Evolutionary conservation across 1,140 invertebrate genomes (phyloP).

Genomic region (Listronotus bonariensis): DNA sequence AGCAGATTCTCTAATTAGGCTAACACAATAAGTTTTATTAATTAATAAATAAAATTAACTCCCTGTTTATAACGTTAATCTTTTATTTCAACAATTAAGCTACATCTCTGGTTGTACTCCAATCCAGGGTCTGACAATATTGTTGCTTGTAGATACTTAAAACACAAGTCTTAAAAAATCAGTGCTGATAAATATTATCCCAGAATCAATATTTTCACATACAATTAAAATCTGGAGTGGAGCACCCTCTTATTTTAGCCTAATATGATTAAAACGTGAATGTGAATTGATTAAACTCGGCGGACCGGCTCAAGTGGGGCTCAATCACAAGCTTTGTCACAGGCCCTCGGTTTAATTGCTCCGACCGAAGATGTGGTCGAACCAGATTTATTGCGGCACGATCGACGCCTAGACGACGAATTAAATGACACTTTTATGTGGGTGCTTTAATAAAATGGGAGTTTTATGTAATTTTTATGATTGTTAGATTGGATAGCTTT

Average conservation of each 20-base stretch:
- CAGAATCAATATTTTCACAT: conserved; percentile 17
- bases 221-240: conserved; percentile 34
- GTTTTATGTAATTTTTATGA: conserved; percentile 28
- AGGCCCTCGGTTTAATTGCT: conserved; percentile 44
- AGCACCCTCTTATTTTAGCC: conserved; percentile 47
- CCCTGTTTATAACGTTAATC: no score
- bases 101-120: no score
- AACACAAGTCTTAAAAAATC: no score
- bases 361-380: conserved; percentile 45
- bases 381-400: conserved; percentile 38
- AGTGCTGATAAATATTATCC: conserved; percentile 10
- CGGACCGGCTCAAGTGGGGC: conserved; percentile 45
- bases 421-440: conserved; percentile 30
- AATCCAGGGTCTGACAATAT: no score
- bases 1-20: no score
- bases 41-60: no score
- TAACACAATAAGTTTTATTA: no score
- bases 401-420: conserved; percentile 29
- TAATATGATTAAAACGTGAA: conserved; percentile 53
- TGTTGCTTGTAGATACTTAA: no score
- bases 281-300: conserved; percentile 50
- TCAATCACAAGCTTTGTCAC: conserved; percentile 41
- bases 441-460: conserved; percentile 29
- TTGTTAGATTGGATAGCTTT: conserved; percentile 10
- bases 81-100: no score